These are phyloP conservation scores for Gadus macrocephalus DNA, from an alignment of 2,113 vertebrate species.

Conservation along the genomic window DNA sequence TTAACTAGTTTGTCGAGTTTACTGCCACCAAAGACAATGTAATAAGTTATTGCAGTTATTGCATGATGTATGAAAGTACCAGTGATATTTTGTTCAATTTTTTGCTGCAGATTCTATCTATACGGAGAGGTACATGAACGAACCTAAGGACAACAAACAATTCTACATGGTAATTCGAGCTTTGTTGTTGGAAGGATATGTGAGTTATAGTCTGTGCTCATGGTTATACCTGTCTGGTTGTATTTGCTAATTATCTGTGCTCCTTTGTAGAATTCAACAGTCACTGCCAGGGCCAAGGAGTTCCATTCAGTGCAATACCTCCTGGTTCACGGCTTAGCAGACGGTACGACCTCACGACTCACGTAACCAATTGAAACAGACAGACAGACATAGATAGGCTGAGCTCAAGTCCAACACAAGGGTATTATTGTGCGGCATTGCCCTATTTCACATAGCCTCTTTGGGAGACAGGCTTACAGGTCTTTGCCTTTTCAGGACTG, in stretches of 20 bases:
- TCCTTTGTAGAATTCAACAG: conserved; percentile 84
- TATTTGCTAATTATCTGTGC: not conserved
- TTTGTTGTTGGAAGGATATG: not conserved
- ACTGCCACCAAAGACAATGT: not conserved
- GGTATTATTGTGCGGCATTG: not conserved
- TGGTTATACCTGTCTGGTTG: not conserved
- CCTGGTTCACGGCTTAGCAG: conserved; percentile 96
- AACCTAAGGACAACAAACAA: conserved; percentile 74
- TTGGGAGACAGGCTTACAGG: not conserved
- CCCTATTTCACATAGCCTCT: not conserved
- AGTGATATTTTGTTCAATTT: conserved; percentile 4
- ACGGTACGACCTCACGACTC: conserved; percentile 77
- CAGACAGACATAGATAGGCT: not conserved
- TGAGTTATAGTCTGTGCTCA: not conserved
- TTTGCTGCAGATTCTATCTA: conserved; percentile 68
- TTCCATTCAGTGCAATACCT: conserved; percentile 92
- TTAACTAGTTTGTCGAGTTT: not conserved
- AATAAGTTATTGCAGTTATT: not conserved
- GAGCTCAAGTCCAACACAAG: too few relatives aligned
- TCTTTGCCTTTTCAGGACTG: too few relatives aligned
- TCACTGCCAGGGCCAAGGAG: conserved; percentile 87
- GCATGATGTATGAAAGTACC: not conserved
- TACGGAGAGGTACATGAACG: conserved; percentile 93
- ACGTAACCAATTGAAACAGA: not conserved
- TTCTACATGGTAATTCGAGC: conserved; percentile 75